Conservation (phyloP, 2,888 invertebrate genomes). For the Holacanthella duospinosa region DNA sequence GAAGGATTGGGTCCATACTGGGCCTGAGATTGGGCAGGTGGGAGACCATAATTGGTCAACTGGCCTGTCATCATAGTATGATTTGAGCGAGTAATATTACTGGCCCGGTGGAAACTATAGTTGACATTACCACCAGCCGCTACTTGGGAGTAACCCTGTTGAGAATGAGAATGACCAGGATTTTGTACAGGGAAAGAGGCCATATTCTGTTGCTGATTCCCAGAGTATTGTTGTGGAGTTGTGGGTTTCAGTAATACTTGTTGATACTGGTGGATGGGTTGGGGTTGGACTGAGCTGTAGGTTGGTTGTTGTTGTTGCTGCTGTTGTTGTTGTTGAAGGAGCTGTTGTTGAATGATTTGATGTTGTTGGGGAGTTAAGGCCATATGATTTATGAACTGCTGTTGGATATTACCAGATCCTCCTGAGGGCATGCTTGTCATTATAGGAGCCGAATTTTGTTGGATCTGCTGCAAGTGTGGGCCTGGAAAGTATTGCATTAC, state of each 20-base stretch:
- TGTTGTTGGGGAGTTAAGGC: constrained; percentile 1
- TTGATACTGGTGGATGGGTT: background rate
- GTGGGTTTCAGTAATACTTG: background rate
- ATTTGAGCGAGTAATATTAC: background rate
- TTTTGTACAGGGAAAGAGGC: background rate
- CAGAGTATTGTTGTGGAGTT: background rate
- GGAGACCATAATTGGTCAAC: background rate
- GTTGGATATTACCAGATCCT: background rate
- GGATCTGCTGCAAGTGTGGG: background rate
- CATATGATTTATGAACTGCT: background rate
- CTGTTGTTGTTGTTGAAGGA: background rate
- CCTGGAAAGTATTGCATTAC: background rate
- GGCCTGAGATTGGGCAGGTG: background rate
- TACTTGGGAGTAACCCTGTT: background rate
- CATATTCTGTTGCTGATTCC: background rate
- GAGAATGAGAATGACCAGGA: background rate
- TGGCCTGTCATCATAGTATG: background rate
- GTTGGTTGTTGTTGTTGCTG: background rate
- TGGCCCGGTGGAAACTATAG: background rate
- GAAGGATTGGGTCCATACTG: background rate
- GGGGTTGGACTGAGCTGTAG: background rate
- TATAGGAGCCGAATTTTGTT: background rate
- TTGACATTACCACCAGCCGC: background rate
- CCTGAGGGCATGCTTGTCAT: background rate
- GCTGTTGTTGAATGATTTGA: background rate